phyloP scores from a whole-genome alignment of 2,113 vertebrate species.

The Cricetomys ansorgei region DNA sequence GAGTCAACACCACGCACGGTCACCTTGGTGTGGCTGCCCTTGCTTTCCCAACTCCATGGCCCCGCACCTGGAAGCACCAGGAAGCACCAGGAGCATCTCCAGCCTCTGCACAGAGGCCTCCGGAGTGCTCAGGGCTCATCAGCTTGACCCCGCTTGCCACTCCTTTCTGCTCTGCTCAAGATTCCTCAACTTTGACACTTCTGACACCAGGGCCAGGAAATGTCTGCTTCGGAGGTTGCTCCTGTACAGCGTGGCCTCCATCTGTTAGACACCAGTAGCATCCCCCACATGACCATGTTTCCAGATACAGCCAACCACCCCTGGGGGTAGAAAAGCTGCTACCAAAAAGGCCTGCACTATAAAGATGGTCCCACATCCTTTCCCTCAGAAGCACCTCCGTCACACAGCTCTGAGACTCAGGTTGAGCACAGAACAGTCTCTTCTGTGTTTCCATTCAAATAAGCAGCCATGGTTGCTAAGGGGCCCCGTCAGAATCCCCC shows the following conservation, averaged over 20 bases:
- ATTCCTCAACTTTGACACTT: background rate
- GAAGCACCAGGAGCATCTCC: background rate
- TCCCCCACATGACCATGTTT: background rate
- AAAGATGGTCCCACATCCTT: background rate
- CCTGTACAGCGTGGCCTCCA: background rate
- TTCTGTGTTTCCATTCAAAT: background rate
- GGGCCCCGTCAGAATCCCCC: background rate
- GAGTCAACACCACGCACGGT: background rate
- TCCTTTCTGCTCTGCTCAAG: background rate
- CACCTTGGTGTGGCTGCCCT: background rate
- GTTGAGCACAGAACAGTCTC: background rate
- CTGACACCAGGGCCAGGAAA: background rate
- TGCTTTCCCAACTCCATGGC: background rate
- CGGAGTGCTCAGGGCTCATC: background rate
- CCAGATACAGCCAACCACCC: background rate
- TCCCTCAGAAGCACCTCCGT: accelerated
- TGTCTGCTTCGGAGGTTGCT: background rate
- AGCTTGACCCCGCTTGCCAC: background rate
- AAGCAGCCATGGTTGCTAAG: background rate
- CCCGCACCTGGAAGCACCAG: background rate
- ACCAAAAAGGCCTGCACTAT: background rate
- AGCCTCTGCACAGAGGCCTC: background rate
- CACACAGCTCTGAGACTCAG: background rate
- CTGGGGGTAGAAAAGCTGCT: background rate
- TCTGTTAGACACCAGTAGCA: background rate